phyloP scores from a whole-genome alignment of 2,113 vertebrate genomes.

The Proterorhinus semilunaris region DNA sequence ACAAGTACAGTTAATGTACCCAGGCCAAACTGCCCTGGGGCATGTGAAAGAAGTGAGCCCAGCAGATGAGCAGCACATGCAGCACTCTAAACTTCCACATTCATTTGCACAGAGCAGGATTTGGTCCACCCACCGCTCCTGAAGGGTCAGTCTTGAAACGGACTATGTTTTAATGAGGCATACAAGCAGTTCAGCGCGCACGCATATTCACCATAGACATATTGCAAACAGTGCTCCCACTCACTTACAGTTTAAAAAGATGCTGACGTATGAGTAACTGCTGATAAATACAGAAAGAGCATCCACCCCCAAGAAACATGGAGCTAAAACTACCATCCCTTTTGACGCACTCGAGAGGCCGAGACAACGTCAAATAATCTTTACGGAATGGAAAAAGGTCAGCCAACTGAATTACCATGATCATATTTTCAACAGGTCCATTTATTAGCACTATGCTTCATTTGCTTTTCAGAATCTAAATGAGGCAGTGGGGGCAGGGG shows the following conservation, averaged over 20 bases:
- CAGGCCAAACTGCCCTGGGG: constrained; percentile 18
- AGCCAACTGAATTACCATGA: constrained; percentile 63
- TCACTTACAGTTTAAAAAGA: constrained; percentile 62
- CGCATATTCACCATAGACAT: constrained; percentile 1
- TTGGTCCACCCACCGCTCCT: constrained; percentile 60
- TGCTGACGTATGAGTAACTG: constrained; percentile 69
- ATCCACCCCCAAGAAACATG: constrained; percentile 35
- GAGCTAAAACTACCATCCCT: constrained; percentile 33
- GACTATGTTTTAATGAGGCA: constrained; percentile 65
- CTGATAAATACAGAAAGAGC: constrained; percentile 58
- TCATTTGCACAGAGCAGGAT: constrained; percentile 56
- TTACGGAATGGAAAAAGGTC: constrained; percentile 53
- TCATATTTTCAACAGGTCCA: constrained; percentile 65
- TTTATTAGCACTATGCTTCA: constrained; percentile 58
- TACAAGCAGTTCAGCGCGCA: constrained; percentile 21
- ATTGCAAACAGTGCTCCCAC: constrained; percentile 50
- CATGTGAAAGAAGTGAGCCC: constrained; percentile 31
- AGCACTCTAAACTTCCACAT: constrained; percentile 40
- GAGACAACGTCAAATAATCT: constrained; percentile 48
- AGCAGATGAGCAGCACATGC: constrained; percentile 33
- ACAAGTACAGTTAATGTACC: constrained; percentile 26
- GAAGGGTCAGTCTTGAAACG: constrained; percentile 65
- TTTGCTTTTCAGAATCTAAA: constrained; percentile 71
- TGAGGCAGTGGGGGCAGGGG: constrained; percentile 34
- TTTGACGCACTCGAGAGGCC: constrained; percentile 23